Evolutionary conservation across 2,113 vertebrate species (phyloP).

Genomic region (Terrapene triunguis): DNA sequence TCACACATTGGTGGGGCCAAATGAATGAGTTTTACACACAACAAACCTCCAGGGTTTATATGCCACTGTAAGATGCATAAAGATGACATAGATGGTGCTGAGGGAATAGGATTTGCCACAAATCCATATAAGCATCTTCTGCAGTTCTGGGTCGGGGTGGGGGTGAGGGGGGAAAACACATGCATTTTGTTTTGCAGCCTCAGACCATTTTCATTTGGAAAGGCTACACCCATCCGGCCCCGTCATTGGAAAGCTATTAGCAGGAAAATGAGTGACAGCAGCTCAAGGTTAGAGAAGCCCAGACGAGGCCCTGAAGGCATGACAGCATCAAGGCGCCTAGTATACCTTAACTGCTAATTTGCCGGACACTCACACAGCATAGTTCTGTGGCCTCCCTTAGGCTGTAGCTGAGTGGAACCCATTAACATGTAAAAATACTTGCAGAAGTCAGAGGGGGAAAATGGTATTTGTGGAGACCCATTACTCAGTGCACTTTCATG

Average conservation of each 20-base stretch:
- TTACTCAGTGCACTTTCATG: conserved; percentile 81
- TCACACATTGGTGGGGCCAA: neutral
- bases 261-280: conserved; percentile 59
- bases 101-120: neutral
- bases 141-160: neutral
- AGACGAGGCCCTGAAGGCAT: conserved; percentile 66
- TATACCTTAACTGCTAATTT: conserved; percentile 74
- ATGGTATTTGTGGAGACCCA: conserved; percentile 82
- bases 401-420: conserved; percentile 78
- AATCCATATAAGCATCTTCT: neutral
- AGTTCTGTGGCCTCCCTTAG: conserved; percentile 65
- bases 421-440: conserved; percentile 87
- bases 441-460: conserved; percentile 76
- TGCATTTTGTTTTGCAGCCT: neutral
- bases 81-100: neutral
- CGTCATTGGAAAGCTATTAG: conserved; percentile 56
- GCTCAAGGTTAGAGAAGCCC: conserved; percentile 69
- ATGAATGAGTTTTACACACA: neutral
- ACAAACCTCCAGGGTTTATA: neutral
- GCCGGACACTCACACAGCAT: conserved; percentile 74
- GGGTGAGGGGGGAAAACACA: neutral
- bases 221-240: conserved; percentile 17
- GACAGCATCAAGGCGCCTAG: conserved; percentile 76
- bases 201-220: conserved; percentile 51
- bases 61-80: neutral